These are phyloP conservation scores for Mallotus villosus DNA, from an alignment of 2,797 vertebrate genomes.

Conservation along the genomic window DNA sequence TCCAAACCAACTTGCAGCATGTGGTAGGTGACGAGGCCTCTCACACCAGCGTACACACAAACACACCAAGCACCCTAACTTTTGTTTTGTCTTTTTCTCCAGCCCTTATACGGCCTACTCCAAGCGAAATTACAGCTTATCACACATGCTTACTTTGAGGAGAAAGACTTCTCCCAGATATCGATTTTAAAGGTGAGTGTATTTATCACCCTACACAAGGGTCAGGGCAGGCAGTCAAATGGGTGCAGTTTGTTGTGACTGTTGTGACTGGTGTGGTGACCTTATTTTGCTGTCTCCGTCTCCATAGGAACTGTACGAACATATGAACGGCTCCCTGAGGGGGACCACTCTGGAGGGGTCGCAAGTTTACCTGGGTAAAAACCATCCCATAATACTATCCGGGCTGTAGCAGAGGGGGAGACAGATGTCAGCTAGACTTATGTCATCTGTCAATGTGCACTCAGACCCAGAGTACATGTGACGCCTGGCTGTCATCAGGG, in stretches of 20 bases:
- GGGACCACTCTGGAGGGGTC: constrained; percentile 86
- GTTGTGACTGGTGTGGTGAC: background rate
- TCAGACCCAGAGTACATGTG: background rate
- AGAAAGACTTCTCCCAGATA: constrained; percentile 98
- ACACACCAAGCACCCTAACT: background rate
- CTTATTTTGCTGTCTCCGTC: constrained; percentile 6
- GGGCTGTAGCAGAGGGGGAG: background rate
- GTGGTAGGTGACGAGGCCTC: too few relatives aligned
- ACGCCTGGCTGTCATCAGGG: background rate
- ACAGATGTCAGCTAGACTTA: background rate
- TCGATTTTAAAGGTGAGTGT: constrained; percentile 91
- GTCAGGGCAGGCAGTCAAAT: background rate
- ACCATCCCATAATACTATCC: background rate
- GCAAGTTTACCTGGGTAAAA: constrained; percentile 91
- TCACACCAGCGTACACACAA: background rate
- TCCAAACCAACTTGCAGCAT: too few relatives aligned
- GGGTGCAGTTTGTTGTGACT: background rate
- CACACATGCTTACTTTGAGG: constrained; percentile 98
- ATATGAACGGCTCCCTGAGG: constrained; percentile 93
- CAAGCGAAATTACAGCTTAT: constrained; percentile 97
- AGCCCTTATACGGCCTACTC: constrained; percentile 94
- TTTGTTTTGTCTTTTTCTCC: constrained; percentile 18
- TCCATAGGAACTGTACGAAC: constrained; percentile 92
- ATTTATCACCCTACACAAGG: background rate
- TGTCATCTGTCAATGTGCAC: background rate